Percentiles rank a stretch among this genome's conserved stretches.
phyloP scores from a whole-genome alignment of 1,140 invertebrate genomes.

The Caenorhabditis inopinata region DNA sequence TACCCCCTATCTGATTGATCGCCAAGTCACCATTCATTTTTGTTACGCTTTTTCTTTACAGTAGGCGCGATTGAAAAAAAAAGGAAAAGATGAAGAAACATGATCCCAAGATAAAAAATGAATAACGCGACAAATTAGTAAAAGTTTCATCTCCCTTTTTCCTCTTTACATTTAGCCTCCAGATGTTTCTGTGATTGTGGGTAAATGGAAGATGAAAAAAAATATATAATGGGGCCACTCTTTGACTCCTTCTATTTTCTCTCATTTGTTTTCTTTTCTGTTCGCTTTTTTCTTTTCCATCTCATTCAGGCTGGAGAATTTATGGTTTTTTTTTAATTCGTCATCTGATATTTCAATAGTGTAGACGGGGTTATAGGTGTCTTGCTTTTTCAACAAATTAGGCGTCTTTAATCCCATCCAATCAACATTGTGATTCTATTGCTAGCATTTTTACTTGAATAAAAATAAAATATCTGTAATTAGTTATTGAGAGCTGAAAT shows the following conservation, averaged over 20 bases:
- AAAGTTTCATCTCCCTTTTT: background rate
- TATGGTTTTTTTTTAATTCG: too few species aligned
- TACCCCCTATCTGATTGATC: too few species aligned
- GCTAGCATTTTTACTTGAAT: too few species aligned
- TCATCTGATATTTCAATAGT: too few species aligned
- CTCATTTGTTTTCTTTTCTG: background rate
- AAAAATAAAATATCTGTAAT: too few species aligned
- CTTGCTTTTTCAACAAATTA: too few species aligned
- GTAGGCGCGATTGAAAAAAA: background rate
- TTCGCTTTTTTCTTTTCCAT: background rate
- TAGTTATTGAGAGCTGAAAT: too few species aligned
- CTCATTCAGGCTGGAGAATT: background rate
- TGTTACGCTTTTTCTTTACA: background rate
- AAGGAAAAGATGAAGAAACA: background rate
- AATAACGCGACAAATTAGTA: background rate
- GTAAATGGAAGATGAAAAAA: too few species aligned
- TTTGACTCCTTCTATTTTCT: background rate
- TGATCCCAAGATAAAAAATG: background rate
- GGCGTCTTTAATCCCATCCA: too few species aligned
- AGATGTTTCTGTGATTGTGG: background rate
- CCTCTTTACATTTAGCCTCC: background rate
- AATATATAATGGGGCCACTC: constrained; percentile 8
- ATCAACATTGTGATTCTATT: background rate
- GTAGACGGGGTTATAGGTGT: too few species aligned
- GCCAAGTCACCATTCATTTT: too few species aligned